Evolutionary conservation across 2,888 invertebrate genomes (phyloP).

Genomic region (Aromia moschata): DNA sequence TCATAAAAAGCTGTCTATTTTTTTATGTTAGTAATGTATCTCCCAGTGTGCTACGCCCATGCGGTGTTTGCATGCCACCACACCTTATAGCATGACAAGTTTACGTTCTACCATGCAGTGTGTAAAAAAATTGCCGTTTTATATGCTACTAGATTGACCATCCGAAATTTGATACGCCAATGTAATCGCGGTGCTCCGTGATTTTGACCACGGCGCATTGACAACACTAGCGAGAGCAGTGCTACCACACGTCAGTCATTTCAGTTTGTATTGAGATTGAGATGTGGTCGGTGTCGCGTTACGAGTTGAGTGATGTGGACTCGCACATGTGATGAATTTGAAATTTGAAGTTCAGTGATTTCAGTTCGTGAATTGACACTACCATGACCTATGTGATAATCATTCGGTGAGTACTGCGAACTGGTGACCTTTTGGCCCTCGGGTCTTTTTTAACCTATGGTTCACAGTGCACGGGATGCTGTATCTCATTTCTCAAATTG

Average conservation of each 20-base stretch:
- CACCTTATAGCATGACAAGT: too few relatives aligned
- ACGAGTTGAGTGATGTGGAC: conserved; percentile 43
- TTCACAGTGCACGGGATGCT: conserved; percentile 30
- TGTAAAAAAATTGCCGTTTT: too few relatives aligned
- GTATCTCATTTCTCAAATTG: conserved; percentile 19
- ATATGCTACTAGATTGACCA: too few relatives aligned
- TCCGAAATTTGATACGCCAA: too few relatives aligned
- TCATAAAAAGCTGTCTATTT: too few relatives aligned
- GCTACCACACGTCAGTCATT: conserved; percentile 15
- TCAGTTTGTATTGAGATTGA: conserved; percentile 47
- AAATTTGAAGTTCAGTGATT: conserved; percentile 45
- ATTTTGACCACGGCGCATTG: too few relatives aligned
- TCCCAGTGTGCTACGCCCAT: too few relatives aligned
- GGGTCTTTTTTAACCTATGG: conserved; percentile 20
- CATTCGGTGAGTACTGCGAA: conserved; percentile 44
- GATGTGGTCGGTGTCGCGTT: conserved; percentile 42
- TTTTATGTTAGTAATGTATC: too few relatives aligned
- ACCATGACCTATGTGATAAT: conserved; percentile 51
- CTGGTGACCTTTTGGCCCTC: conserved; percentile 21
- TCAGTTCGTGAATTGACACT: conserved; percentile 43
- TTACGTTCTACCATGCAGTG: too few relatives aligned
- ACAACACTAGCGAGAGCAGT: conserved; percentile 13
- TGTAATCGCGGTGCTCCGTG: too few relatives aligned
- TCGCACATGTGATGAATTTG: conserved; percentile 55
- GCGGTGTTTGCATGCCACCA: too few relatives aligned